phyloP scores from a whole-genome alignment of 2,797 vertebrate species.

The Leptoclinus maculatus region DNA sequence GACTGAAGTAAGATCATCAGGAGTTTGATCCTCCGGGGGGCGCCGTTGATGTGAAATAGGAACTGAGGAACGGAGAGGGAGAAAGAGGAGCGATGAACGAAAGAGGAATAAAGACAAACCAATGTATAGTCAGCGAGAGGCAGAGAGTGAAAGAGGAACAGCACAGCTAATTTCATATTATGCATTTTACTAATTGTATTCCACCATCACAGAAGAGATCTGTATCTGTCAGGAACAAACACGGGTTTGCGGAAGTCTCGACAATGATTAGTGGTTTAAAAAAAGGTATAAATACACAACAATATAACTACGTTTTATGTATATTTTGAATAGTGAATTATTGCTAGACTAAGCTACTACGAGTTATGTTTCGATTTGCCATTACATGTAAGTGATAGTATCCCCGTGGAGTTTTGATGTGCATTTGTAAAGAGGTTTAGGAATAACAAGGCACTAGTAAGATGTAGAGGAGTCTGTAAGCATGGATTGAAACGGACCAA shows the following conservation, averaged over 20 bases:
- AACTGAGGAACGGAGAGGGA: constrained; percentile 53
- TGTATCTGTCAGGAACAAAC: background rate
- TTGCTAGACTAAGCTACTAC: background rate
- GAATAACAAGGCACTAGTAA: background rate
- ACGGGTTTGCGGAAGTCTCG: background rate
- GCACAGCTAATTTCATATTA: background rate
- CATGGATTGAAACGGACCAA: background rate
- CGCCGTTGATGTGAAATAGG: constrained; percentile 67
- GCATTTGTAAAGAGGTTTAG: background rate
- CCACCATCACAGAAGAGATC: background rate
- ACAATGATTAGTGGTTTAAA: background rate
- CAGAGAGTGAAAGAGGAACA: constrained; percentile 18
- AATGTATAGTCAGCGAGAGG: background rate
- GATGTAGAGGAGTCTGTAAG: background rate
- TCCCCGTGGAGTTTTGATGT: background rate
- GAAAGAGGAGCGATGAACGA: constrained; percentile 21
- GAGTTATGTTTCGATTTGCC: background rate
- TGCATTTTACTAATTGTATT: background rate
- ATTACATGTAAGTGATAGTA: background rate
- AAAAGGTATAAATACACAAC: background rate
- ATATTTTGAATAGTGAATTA: background rate
- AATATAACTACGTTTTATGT: background rate
- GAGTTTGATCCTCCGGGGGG: constrained; percentile 63
- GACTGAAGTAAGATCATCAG: constrained; percentile 46
- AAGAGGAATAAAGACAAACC: background rate